These are phyloP conservation scores for Cheilosia impressa DNA, from an alignment of 2,888 invertebrate genomes.

Conservation along the genomic window DNA sequence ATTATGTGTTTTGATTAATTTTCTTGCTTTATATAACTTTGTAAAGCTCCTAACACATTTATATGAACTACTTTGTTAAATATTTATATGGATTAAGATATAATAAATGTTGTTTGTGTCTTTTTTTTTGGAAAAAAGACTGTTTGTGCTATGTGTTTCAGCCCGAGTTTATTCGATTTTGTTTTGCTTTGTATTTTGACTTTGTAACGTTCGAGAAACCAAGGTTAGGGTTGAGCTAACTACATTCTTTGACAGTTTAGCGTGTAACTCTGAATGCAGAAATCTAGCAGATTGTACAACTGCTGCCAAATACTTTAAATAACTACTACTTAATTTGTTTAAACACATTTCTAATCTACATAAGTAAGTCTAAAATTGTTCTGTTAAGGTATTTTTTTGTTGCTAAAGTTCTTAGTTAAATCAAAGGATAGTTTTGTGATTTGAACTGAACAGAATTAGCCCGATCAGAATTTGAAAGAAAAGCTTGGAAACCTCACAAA, in stretches of 20 bases:
- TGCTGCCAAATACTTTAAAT: conserved; percentile 54
- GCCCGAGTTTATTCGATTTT: conserved; percentile 69
- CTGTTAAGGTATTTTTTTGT: conserved; percentile 44
- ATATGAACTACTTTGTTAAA: conserved; percentile 45
- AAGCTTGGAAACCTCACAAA: background rate
- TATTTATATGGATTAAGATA: conserved; percentile 56
- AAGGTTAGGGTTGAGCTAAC: conserved; percentile 46
- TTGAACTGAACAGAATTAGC: background rate
- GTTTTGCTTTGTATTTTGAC: conserved; percentile 29
- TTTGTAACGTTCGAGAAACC: conserved; percentile 66
- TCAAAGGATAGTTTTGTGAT: conserved; percentile 10
- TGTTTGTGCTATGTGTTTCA: conserved; percentile 71
- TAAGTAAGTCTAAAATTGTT: conserved; percentile 51
- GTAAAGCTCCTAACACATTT: conserved; percentile 56
- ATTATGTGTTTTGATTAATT: conserved; percentile 41
- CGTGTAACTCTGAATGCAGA: conserved; percentile 15
- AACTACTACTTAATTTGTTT: conserved; percentile 21
- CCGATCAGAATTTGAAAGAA: background rate
- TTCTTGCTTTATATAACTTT: conserved; percentile 25
- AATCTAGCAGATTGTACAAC: conserved; percentile 52
- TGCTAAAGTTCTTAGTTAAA: conserved; percentile 42
- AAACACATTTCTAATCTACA: conserved; percentile 46
- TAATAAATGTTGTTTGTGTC: conserved; percentile 47
- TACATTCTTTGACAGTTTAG: conserved; percentile 14
- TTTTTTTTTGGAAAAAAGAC: conserved; percentile 36